Evolutionary conservation across 2,888 invertebrate species (phyloP).

Genomic region (Eudemis profundana): DNA sequence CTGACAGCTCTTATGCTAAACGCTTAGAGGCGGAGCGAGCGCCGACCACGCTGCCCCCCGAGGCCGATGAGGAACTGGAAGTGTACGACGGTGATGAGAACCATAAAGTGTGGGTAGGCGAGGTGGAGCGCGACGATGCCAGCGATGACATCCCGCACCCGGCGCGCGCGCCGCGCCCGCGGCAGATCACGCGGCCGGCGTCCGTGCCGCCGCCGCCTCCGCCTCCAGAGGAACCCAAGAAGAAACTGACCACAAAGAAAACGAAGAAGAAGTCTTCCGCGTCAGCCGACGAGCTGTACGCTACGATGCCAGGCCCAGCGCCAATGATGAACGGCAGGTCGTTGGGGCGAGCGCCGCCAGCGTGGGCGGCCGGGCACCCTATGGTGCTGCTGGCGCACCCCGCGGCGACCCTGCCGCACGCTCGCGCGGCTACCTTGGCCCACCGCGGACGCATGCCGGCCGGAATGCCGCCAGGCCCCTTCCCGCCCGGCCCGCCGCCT

Average conservation of each 20-base stretch:
- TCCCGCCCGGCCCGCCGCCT: conserved; percentile 69
- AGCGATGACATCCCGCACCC: conserved; percentile 88
- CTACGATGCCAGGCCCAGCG: conserved; percentile 82
- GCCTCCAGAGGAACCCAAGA: conserved; percentile 88
- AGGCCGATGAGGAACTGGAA: conserved; percentile 90
- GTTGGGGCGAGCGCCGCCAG: conserved; percentile 76
- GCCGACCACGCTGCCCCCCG: conserved; percentile 71
- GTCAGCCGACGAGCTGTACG: conserved; percentile 86
- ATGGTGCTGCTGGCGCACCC: conserved; percentile 82
- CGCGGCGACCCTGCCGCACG: conserved; percentile 77
- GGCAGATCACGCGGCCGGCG: conserved; percentile 92
- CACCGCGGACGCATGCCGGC: conserved; percentile 86
- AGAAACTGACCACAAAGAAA: conserved; percentile 84
- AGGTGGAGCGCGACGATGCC: conserved; percentile 90
- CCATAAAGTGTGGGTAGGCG: conserved; percentile 97
- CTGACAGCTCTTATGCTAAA: conserved; percentile 96
- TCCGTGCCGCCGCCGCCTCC: conserved; percentile 94
- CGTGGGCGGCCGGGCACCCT: conserved; percentile 76
- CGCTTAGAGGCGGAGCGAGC: conserved; percentile 88
- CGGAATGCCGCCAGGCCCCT: conserved; percentile 79
- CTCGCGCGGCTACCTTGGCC: conserved; percentile 80
- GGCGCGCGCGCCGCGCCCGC: conserved; percentile 89
- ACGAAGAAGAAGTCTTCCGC: conserved; percentile 85
- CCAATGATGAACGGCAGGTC: conserved; percentile 77
- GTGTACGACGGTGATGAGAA: conserved; percentile 96